These are phyloP conservation scores for Meda fulgida DNA, from an alignment of 2,797 vertebrate genomes.

Conservation along the genomic window DNA sequence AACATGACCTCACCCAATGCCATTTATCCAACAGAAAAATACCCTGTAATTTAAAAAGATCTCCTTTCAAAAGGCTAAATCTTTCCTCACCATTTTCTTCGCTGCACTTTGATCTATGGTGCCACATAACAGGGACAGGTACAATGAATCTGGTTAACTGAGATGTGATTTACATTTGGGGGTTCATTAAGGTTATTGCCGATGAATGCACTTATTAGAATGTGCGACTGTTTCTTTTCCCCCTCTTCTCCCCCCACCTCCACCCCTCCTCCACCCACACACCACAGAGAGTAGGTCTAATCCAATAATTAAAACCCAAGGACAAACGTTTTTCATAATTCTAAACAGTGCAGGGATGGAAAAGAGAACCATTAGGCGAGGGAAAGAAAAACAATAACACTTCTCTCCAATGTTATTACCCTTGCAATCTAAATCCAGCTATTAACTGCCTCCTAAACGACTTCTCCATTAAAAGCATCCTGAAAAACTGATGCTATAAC, in stretches of 20 bases:
- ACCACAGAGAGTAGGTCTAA: conserved; percentile 61
- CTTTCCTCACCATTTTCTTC: conserved; percentile 75
- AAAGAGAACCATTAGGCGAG: conserved; percentile 57
- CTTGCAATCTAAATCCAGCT: conserved; percentile 47
- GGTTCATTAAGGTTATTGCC: conserved; percentile 79
- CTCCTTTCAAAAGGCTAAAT: conserved; percentile 81
- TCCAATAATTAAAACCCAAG: conserved; percentile 70
- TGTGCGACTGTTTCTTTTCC: conserved; percentile 60
- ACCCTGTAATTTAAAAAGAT: conserved; percentile 78
- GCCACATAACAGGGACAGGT: conserved; percentile 68
- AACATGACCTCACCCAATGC: conserved; percentile 71
- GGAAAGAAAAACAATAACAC: conserved; percentile 53
- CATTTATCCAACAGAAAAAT: conserved; percentile 79
- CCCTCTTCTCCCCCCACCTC: conserved; percentile 3
- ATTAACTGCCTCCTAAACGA: conserved; percentile 46
- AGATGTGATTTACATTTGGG: conserved; percentile 72
- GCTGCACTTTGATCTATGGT: conserved; percentile 79
- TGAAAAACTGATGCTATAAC: conserved; percentile 64
- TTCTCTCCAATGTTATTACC: conserved; percentile 44
- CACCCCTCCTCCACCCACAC: conserved; percentile 31
- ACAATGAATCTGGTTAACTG: conserved; percentile 77
- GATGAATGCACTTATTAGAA: conserved; percentile 74
- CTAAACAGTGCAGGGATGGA: conserved; percentile 50
- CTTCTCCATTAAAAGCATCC: conserved; percentile 39
- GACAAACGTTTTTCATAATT: conserved; percentile 64